Evolutionary conservation across 2,113 vertebrate genomes (phyloP), one percentile per base, ranked within the genome.

Genomic region (Heterotis niloticus): DNA sequence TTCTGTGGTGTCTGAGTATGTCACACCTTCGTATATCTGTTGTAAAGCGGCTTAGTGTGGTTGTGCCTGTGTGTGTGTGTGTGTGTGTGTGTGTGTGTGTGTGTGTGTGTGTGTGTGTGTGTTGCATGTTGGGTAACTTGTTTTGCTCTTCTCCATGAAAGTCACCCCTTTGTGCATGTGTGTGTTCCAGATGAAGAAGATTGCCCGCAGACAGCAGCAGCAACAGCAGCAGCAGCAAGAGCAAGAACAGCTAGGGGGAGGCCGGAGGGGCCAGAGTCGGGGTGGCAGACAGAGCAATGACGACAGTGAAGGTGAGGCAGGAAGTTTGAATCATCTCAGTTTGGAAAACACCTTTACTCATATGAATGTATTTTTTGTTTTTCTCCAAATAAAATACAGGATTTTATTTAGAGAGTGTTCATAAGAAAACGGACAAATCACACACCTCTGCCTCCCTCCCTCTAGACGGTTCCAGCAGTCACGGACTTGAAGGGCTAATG

Each of bases 171-270:
- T 62, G 17, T 65, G 59, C 1, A 20, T 5, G 13, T 20, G 34
- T 44, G 7, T 64, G 64, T 73, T 76, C 74, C 87, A 96, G 95
- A 96, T 96, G 95, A 96, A 96, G 87, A 96, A 96, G 82, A 94
- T 96, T 0, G 95, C 95, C 57, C 93, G 95, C n/a, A 84, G 95
- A 77, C 95, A 96, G 79, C 94, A 95, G 44, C 94, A 95, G 76
- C 93, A 95, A 71, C 94, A 94, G 71, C 93, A 95, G 83, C 93
- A 95, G 80, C 94, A 96, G 80, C 94, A 96, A 77, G 94, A 95
- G 11, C 94, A 96, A 79, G 88, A 95, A 86, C 93, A 94, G 76
- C 76, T 95, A 20, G 93, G 93, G 0, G 87, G 89, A 0, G 88
- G 83, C 75, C 87, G 94, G 76, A 89, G 94, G 76, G 94, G 92